Percentiles rank a stretch among this genome's conserved stretches.
These are phyloP conservation scores for Ladona fulva DNA, from an alignment of 1,140 invertebrate genomes.

Conservation along the genomic window DNA sequence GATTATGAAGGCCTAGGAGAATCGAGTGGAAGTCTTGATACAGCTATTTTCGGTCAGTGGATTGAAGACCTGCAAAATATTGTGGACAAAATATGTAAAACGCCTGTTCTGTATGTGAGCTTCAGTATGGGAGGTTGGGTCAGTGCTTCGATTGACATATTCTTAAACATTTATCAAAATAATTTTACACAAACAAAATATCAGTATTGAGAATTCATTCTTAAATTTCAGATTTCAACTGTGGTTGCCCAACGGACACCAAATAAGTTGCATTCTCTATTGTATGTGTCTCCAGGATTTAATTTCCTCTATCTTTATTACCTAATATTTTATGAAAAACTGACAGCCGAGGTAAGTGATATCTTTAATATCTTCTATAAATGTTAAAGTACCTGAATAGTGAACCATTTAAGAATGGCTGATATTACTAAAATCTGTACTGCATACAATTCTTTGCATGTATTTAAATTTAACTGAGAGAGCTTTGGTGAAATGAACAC, in stretches of 20 bases:
- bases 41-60: background rate
- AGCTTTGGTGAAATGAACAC: no score
- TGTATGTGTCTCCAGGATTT: background rate
- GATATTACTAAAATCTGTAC: background rate
- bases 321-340: background rate
- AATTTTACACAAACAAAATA: no score
- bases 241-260: background rate
- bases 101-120: background rate
- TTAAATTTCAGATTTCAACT: background rate
- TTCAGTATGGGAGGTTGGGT: background rate
- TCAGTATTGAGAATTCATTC: no score
- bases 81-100: background rate
- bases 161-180: no score
- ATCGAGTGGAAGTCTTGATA: background rate
- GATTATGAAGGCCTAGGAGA: background rate
- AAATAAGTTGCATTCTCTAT: background rate
- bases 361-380: background rate
- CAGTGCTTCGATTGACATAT: background rate
- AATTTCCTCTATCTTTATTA: background rate
- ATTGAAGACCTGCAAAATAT: background rate
- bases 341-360: background rate
- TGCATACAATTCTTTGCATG: no score
- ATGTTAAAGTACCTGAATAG: background rate
- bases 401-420: background rate
- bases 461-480: no score